phyloP scores from a whole-genome alignment of 2,888 invertebrate genomes.

The Apeira syringaria region DNA sequence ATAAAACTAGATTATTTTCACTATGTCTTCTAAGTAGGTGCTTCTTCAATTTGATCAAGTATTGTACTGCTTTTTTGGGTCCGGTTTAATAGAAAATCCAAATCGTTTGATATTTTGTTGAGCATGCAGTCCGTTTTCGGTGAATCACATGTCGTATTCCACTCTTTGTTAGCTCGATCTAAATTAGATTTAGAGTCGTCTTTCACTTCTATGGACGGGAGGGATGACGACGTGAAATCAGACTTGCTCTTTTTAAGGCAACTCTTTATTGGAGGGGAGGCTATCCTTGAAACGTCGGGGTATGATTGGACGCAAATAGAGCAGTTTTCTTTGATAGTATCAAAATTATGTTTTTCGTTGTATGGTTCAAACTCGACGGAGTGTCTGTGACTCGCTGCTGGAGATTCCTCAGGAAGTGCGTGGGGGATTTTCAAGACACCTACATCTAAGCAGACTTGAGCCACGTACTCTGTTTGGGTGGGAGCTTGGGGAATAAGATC shows the following conservation, averaged over 20 bases:
- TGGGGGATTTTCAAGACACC: conserved; percentile 60
- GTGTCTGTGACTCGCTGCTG: conserved; percentile 54
- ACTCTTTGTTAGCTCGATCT: conserved; percentile 65
- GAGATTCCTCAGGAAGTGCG: conserved; percentile 43
- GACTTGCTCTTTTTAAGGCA: conserved; percentile 68
- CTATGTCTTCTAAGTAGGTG: conserved; percentile 56
- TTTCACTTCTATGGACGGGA: conserved; percentile 62
- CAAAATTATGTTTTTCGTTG: conserved; percentile 48
- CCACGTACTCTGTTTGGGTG: conserved; percentile 56
- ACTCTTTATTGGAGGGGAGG: conserved; percentile 71
- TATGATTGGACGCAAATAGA: conserved; percentile 68
- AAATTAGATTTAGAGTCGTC: conserved; percentile 60
- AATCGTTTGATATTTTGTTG: conserved; percentile 91
- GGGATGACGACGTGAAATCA: conserved; percentile 57
- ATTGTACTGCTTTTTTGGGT: conserved; percentile 62
- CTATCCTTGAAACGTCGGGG: conserved; percentile 66
- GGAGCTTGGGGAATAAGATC: conserved; percentile 64
- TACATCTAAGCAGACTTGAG: conserved; percentile 83
- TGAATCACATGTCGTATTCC: conserved; percentile 65
- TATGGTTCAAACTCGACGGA: conserved; percentile 67
- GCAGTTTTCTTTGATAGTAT: conserved; percentile 64
- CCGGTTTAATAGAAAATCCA: conserved; percentile 91
- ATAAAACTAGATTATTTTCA: conserved; percentile 29
- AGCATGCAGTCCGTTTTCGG: conserved; percentile 86
- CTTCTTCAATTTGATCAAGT: conserved; percentile 65